These are phyloP conservation scores for Centropus bengalensis DNA, from an alignment of 2,113 vertebrate genomes.

Conservation along the genomic window DNA sequence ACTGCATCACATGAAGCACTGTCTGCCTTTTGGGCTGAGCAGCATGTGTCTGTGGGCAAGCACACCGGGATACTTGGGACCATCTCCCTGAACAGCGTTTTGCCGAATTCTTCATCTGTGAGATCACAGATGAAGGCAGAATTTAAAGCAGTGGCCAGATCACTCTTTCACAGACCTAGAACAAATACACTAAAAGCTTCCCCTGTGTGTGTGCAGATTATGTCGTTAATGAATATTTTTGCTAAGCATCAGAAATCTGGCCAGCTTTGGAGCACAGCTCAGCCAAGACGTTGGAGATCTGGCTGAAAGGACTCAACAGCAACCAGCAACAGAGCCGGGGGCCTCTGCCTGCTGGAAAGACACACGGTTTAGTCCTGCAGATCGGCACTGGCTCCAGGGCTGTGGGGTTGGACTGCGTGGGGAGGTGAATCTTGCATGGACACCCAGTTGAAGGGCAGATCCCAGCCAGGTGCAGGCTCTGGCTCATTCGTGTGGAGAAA, in stretches of 20 bases:
- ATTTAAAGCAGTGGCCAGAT: conserved; percentile 43
- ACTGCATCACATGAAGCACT: not conserved
- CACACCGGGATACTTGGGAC: not conserved
- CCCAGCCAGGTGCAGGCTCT: not conserved
- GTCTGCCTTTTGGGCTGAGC: not conserved
- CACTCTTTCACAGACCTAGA: conserved; percentile 39
- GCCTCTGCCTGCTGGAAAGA: not conserved
- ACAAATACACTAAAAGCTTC: conserved; percentile 61
- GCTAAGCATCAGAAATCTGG: conserved; percentile 53
- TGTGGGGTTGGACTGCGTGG: rapidly evolving
- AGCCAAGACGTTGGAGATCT: conserved; percentile 26
- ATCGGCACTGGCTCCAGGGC: not conserved
- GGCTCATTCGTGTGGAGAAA: rapidly evolving
- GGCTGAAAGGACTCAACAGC: not conserved
- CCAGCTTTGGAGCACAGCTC: conserved; percentile 4
- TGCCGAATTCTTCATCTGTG: conserved; percentile 41
- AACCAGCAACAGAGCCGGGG: not conserved
- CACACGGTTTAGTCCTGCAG: not conserved
- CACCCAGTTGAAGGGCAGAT: not conserved
- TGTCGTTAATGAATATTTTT: conserved; percentile 64
- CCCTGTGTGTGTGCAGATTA: conserved; percentile 34
- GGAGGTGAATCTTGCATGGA: not conserved
- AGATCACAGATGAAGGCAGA: conserved; percentile 50
- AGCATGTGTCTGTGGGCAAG: not conserved
- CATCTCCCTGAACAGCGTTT: not conserved